Conservation (phyloP, 1,140 invertebrate genomes). For the Drosophila funebris region DNA sequence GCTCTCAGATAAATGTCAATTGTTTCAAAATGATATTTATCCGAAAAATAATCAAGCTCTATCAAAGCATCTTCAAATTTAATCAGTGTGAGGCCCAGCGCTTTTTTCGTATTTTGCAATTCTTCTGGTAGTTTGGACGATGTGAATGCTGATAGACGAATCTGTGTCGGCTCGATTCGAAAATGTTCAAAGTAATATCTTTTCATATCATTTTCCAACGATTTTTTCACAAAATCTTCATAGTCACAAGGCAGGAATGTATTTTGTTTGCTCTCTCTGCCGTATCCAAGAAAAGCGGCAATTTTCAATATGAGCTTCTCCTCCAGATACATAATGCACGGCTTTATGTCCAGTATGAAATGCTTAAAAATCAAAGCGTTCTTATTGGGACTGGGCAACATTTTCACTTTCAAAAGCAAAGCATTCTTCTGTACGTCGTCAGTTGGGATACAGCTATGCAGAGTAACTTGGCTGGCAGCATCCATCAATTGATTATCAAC, state of each 20-base stretch:
- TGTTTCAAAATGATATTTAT: conserved; percentile 95
- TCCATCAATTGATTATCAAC: conserved; percentile 96
- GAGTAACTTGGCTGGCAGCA: conserved; percentile 91
- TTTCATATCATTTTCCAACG: conserved; percentile 91
- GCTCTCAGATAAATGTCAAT: conserved; percentile 82
- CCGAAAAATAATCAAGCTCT: conserved; percentile 93
- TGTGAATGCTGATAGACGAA: conserved; percentile 94
- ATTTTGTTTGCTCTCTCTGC: conserved; percentile 74
- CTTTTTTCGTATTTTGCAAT: conserved; percentile 92
- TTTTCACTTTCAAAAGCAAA: conserved; percentile 87
- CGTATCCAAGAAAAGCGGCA: conserved; percentile 88
- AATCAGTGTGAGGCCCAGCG: conserved; percentile 94
- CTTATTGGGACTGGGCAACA: conserved; percentile 88
- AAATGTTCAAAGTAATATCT: conserved; percentile 96
- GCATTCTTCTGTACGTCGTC: conserved; percentile 85
- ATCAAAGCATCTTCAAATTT: conserved; percentile 98
- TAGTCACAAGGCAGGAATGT: conserved; percentile 57
- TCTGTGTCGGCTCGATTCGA: conserved; percentile 90
- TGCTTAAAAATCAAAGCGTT: conserved; percentile 92
- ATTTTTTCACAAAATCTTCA: conserved; percentile 88
- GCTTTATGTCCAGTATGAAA: conserved; percentile 92
- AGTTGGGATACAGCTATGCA: conserved; percentile 87
- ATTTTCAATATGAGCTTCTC: conserved; percentile 94
- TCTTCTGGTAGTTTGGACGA: conserved; percentile 91
- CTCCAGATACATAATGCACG: conserved; percentile 93